These are phyloP conservation scores for Medauroidea extradentata DNA, from an alignment of 1,140 invertebrate species.

Conservation along the genomic window DNA sequence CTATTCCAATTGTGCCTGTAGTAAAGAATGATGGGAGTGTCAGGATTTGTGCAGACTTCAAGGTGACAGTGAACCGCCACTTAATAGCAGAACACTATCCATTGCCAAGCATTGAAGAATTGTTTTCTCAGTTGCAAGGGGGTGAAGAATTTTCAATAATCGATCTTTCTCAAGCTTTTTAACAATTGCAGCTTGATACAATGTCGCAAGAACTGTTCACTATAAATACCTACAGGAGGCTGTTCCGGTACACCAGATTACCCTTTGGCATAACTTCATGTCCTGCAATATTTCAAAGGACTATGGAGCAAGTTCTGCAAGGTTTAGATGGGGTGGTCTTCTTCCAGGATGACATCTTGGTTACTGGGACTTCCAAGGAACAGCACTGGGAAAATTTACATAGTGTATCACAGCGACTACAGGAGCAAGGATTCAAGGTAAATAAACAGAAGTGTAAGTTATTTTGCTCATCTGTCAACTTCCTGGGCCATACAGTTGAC, in stretches of 20 bases:
- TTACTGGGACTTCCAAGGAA: not conserved
- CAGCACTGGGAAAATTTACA: not conserved
- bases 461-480: not conserved
- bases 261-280: conserved; percentile 1
- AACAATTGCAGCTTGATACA: not conserved
- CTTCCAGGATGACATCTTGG: not conserved
- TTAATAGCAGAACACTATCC: conserved; percentile 5
- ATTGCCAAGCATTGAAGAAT: not conserved
- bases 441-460: not conserved
- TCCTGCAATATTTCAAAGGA: not conserved
- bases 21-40: conserved; percentile 30
- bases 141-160: conserved; percentile 2
- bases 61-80: not conserved
- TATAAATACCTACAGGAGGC: not conserved
- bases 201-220: not conserved
- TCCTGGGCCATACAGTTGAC: not conserved
- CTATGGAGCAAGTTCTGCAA: conserved; percentile 1
- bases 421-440: conserved; percentile 2
- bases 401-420: not conserved
- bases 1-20: conserved; percentile 33
- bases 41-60: conserved; percentile 34
- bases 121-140: not conserved
- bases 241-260: not conserved
- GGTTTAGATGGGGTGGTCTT: not conserved
- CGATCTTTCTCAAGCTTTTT: conserved; percentile 3